Percentiles rank a stretch among this genome's conserved stretches.
Conservation (phyloP, 2,113 vertebrate species). For the Bos taurus region ARS-UCD2.0 NC_037356.1:31837001-31837500, state of each 20-base stretch:
- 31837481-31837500: constrained; percentile 74
- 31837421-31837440: background rate
- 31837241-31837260: constrained; percentile 17
- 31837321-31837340: background rate
- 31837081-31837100: background rate
- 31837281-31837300: constrained; percentile 18
- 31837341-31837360: background rate
- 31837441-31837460: constrained; percentile 30
- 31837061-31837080: background rate
- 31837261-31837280: background rate
- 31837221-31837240: constrained; percentile 46
- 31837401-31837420: background rate
- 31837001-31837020: background rate
- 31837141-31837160: constrained; percentile 30
- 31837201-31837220: background rate
- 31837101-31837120: background rate
- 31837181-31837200: constrained; percentile 8
- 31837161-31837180: constrained; percentile 47
- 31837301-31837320: background rate
- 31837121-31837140: constrained; percentile 41
- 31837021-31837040: background rate
- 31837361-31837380: background rate
- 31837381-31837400: constrained; percentile 5
- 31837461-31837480: constrained; percentile 66
- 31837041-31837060: background rate